Evolutionary conservation across 2,797 vertebrate genomes (phyloP), one percentile per base, ranked within the genome.

Genomic region (Lacerta viridis): DNA sequence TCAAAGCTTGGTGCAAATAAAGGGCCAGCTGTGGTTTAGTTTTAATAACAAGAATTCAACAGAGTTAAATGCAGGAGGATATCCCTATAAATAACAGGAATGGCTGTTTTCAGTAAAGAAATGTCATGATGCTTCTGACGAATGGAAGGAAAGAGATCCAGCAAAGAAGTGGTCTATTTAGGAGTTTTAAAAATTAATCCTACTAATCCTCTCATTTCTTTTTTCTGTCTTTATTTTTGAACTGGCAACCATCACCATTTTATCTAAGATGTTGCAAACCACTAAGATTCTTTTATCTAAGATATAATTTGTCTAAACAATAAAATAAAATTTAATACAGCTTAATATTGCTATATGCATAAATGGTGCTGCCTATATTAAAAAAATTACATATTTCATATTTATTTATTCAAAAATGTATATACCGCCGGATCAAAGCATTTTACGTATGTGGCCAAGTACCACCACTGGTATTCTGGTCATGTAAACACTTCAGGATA

Each of bases 21-120:
- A 61, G 79, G 41, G 20, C 13, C 59, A 82, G 3, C 8, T 36
- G 41, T 82, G 39, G 18, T 7, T 25, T 74, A 23, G 13, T 68
- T 83, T 78, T 88, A 68, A 43, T 68, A 74, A 80, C 41, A 41
- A 71, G 18, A 11, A 71, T 43, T 88, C 11, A 10, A 3, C 55
- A 74, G 13, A 18, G 39, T 80, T 55, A 74, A 46, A 71, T n/a
- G 3, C 39, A 85, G 64, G 77, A 64, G n/a, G 6, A 36, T 46
- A 41, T 74, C n/a, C 15, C 6, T 76, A 10, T 80, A 79, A 29
- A 46, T 72, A 86, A 64, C 41, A 50, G 7, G 43, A 77, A 25
- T 64, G 8, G 13, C 8, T 66, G 10, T 85, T 84, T 89, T 66
- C 36, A 43, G 43, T 59, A 84, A 86, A 55, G 27, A 69, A 61